phyloP scores from a whole-genome alignment of 1,140 invertebrate genomes.

The Palaemon carinicauda region DNA sequence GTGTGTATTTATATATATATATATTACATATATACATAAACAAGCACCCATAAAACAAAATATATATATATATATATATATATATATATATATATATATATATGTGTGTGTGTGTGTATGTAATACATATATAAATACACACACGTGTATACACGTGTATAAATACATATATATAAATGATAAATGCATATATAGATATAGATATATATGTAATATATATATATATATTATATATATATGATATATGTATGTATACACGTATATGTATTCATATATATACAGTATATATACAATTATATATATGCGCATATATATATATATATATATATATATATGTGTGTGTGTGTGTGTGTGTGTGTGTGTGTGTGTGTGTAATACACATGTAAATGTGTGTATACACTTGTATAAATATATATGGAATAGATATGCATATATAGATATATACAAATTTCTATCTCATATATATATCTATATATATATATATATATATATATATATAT shows the following conservation, averaged over 20 bases:
- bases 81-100: neutral
- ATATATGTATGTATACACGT: neutral
- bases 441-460: too few relatives aligned
- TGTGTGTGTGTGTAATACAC: too few relatives aligned
- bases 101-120: neutral
- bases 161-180: neutral
- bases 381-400: neutral
- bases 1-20: too few relatives aligned
- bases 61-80: neutral
- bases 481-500: neutral
- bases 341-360: too few relatives aligned
- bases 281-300: neutral
- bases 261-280: neutral
- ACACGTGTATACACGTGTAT: neutral
- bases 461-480: neutral
- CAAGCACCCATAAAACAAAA: neutral
- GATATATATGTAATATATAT: neutral
- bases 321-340: neutral
- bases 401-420: neutral
- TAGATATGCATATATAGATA: neutral
- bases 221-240: neutral
- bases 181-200: neutral
- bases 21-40: too few relatives aligned
- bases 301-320: neutral
- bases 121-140: neutral